Evolutionary conservation across 2,888 invertebrate genomes (phyloP).

Genomic region (Dinocampus coccinellae): DNA sequence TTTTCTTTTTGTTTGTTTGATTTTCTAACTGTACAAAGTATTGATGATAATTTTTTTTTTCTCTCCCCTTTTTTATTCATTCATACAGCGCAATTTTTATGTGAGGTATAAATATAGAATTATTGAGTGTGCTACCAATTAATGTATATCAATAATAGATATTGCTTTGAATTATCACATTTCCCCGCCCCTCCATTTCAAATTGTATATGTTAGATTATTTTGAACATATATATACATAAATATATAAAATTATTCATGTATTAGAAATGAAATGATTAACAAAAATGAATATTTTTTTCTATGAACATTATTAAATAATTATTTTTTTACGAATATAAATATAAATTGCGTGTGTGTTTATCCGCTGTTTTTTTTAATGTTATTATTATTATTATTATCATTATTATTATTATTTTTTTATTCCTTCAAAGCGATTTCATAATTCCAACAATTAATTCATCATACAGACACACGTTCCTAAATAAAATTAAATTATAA

Average conservation of each 20-base stretch:
- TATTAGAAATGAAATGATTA: not conserved
- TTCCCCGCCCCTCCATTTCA: constrained; percentile 39
- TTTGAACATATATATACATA: not conserved
- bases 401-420: too few relatives aligned
- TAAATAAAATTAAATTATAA: not conserved
- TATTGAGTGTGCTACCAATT: constrained; percentile 12
- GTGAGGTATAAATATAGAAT: not conserved
- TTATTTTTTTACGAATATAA: not conserved
- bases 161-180: constrained; percentile 57
- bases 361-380: too few relatives aligned
- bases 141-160: constrained; percentile 42
- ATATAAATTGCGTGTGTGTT: not conserved
- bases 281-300: not conserved
- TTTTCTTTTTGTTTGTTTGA: too few relatives aligned
- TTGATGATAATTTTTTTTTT: too few relatives aligned
- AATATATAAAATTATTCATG: not conserved
- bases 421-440: not conserved
- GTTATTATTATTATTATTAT: too few relatives aligned
- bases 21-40: too few relatives aligned
- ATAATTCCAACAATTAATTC: constrained; percentile 1
- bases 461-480: constrained; percentile 14
- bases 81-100: too few relatives aligned
- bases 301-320: not conserved
- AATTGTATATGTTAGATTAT: not conserved
- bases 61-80: too few relatives aligned